Percentiles rank a stretch among this genome's conserved stretches.
These are phyloP conservation scores for Varanus salvator DNA, from an alignment of 2,113 vertebrate species.

Conservation along the genomic window DNA sequence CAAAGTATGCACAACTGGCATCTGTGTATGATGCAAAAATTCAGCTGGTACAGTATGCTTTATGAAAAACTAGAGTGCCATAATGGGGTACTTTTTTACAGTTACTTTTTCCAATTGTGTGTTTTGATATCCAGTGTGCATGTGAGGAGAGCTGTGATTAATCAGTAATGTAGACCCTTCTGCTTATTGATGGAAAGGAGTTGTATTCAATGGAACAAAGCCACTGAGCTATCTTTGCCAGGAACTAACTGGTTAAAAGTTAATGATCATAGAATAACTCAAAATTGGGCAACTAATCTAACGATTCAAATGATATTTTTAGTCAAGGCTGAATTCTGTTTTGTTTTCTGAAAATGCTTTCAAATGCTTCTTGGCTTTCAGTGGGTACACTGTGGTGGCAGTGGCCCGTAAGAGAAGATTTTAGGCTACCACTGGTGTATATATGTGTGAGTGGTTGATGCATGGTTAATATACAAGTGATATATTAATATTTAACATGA, in stretches of 20 bases:
- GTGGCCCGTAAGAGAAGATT: too few species aligned
- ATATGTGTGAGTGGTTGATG: not conserved
- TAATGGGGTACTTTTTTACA: not conserved
- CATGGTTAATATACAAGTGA: not conserved
- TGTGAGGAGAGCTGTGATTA: not conserved
- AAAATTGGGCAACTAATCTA: not conserved
- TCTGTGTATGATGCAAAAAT: not conserved
- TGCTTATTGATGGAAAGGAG: slow-evolving; percentile 6
- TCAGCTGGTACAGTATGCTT: not conserved
- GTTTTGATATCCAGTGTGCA: slow-evolving; percentile 18
- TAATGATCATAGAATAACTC: slow-evolving; percentile 28
- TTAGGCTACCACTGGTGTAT: not conserved
- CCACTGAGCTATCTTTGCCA: not conserved
- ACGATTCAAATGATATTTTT: slow-evolving; percentile 3
- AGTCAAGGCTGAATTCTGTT: not conserved
- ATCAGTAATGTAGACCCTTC: slow-evolving; percentile 5
- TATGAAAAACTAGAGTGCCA: not conserved
- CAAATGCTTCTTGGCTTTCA: not conserved
- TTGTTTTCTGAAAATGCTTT: not conserved
- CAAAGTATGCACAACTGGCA: not conserved
- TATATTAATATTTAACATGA: not conserved
- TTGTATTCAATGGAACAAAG: slow-evolving; percentile 13
- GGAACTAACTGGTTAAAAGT: slow-evolving; percentile 21
- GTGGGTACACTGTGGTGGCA: not conserved
- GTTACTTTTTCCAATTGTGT: not conserved